Conservation (phyloP, 2,113 vertebrate genomes). For the Amphiprion ocellaris region DNA sequence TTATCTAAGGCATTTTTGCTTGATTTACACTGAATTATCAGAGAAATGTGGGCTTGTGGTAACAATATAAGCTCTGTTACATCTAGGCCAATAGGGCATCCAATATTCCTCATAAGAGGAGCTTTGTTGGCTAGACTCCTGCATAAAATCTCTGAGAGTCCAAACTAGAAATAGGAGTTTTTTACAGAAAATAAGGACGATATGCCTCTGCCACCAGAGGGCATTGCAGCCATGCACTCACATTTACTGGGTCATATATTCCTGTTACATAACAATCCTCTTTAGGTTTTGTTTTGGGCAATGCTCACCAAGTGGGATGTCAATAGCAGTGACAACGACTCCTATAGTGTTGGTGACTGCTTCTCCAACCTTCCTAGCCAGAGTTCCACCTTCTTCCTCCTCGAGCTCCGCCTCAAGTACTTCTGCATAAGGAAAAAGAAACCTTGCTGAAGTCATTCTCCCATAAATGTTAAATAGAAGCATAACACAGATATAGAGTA, state of each 20-base stretch:
- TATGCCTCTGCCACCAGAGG: slow-evolving; percentile 67
- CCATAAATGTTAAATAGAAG: neutral
- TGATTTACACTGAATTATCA: neutral
- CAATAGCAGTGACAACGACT: slow-evolving; percentile 96
- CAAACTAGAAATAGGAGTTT: slow-evolving; percentile 21
- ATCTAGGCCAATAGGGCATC: neutral
- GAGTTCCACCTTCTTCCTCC: slow-evolving; percentile 94
- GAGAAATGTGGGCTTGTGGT: slow-evolving; percentile 1
- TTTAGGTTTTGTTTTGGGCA: slow-evolving; percentile 36
- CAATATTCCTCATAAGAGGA: neutral
- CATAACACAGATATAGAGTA: slow-evolving; percentile 2
- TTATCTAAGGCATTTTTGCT: neutral
- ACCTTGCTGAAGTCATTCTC: neutral
- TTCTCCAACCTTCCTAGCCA: slow-evolving; percentile 98
- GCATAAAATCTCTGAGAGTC: slow-evolving; percentile 19
- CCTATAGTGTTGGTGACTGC: slow-evolving; percentile 97
- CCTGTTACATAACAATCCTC: slow-evolving; percentile 40
- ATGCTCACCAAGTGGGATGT: slow-evolving; percentile 95
- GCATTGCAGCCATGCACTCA: slow-evolving; percentile 15
- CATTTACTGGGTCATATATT: slow-evolving; percentile 33
- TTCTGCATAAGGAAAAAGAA: slow-evolving; percentile 78
- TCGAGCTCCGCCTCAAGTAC: slow-evolving; percentile 85
- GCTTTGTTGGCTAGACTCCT: slow-evolving; percentile 6
- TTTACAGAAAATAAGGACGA: slow-evolving; percentile 26
- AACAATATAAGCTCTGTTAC: neutral